Base-by-base conservation (phyloP, 2,888 invertebrate species). In the Macropis europaea region DNA sequence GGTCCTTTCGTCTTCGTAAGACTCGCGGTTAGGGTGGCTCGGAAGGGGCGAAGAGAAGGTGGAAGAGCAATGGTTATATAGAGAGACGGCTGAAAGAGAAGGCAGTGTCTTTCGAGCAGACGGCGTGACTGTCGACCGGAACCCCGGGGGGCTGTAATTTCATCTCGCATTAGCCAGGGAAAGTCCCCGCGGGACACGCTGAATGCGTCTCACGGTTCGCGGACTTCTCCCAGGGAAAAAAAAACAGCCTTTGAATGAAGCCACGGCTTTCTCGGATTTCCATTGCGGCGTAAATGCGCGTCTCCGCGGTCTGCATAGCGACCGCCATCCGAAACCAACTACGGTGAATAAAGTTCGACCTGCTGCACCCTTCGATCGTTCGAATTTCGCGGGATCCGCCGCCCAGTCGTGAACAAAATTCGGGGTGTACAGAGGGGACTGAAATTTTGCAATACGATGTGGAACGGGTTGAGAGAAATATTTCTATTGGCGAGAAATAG, bases 141-240 rank as follows among this genome's bases (percentile, higher is more conserved):
- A 79, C 67, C 69, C 63, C 70, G 45, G 76, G 73, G 73, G 72
- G 61, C 68, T 84, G 82, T 82, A 82, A 82, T 82, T 82, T 82
- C 84, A 82, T 84, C 82, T 82, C 73, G 81, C 79, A 82, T 84
- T 84, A 84, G 76, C 68, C 64, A 61, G 68, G 66, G 71, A 76
- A 79, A 77, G 77, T 77, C 77, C 67, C 71, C 64, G 60, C 73
- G 81, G 77, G 70, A 81, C 75, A 75, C 68, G 76, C 70, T 79
- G 82, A 82, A 84, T 79, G 74, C 82, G 62, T 84, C 77, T 77
- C 75, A 81, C 67, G 78, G 70, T 70, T 77, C 71, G 79, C 66
- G 73, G 76, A 76, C 73, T 73, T 76, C 74, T 73, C 47, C 60
- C 61, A 42, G 63, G 56, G 40, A 17, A 42, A 40, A 70, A 74